phyloP scores from a whole-genome alignment of 2,113 vertebrate genomes.

The Amazona vittata region DNA sequence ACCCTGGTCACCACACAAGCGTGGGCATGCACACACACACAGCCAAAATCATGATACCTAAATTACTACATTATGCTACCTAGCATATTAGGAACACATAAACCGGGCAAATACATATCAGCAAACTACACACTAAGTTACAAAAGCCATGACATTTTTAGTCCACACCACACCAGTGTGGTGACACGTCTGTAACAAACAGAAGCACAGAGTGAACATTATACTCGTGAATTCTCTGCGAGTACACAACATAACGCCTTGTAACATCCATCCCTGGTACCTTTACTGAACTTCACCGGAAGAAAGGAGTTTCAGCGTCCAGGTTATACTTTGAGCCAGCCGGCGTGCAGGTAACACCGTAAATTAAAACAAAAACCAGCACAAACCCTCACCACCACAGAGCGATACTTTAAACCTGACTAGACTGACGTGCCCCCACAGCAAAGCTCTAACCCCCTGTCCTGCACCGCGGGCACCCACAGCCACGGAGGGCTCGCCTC shows the following conservation, averaged over 20 bases:
- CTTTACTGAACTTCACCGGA: accelerated
- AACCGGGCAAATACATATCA: accelerated
- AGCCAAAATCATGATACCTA: neutral
- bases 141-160: neutral
- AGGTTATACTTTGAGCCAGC: accelerated
- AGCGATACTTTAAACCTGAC: accelerated
- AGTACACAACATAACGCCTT: accelerated
- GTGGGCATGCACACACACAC: neutral
- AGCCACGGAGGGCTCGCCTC: neutral
- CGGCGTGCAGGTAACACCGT: accelerated
- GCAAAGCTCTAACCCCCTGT: neutral
- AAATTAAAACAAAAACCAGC: neutral
- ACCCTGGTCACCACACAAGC: neutral
- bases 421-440: accelerated
- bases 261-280: neutral
- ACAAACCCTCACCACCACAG: neutral
- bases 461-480: neutral
- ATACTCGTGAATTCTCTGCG: accelerated
- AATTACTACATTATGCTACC: neutral
- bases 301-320: neutral
- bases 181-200: neutral
- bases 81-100: neutral
- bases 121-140: neutral
- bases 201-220: neutral
- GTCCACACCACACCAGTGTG: accelerated